These are phyloP conservation scores for Coelinius sp. DNA, from an alignment of 2,888 invertebrate genomes.

Conservation along the genomic window DNA sequence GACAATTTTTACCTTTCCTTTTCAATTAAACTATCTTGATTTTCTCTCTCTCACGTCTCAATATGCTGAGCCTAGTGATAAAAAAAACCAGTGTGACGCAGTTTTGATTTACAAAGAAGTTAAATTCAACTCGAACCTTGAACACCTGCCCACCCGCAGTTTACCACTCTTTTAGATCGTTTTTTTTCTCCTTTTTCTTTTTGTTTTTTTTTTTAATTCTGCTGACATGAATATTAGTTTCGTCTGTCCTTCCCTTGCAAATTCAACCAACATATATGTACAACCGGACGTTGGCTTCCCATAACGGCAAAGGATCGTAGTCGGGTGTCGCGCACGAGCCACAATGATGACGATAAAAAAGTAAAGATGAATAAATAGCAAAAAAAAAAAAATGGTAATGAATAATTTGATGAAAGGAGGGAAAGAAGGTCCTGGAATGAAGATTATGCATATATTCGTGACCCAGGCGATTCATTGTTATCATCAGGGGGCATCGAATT, in stretches of 20 bases:
- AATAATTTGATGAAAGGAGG: constrained; percentile 34
- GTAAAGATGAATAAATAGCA: not conserved
- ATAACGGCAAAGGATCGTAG: constrained; percentile 45
- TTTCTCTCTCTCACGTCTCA: too few relatives aligned
- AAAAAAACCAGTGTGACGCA: not conserved
- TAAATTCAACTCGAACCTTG: constrained; percentile 27
- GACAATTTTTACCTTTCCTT: too few relatives aligned
- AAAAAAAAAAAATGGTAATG: not conserved
- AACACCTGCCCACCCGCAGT: constrained; percentile 34
- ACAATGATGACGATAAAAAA: constrained; percentile 39
- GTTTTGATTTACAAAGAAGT: not conserved
- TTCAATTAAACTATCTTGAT: too few relatives aligned
- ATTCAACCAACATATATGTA: constrained; percentile 39
- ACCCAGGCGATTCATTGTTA: constrained; percentile 23
- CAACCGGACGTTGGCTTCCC: constrained; percentile 42
- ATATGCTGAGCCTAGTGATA: constrained; percentile 27
- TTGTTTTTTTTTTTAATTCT: constrained; percentile 19
- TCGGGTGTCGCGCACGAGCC: constrained; percentile 42
- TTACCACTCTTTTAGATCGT: constrained; percentile 25
- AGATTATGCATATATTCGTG: constrained; percentile 23
- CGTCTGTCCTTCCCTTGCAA: constrained; percentile 25
- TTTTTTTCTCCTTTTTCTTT: constrained; percentile 27
- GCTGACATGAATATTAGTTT: constrained; percentile 25
- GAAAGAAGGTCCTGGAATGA: constrained; percentile 57
- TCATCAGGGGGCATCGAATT: constrained; percentile 14